Evolutionary conservation across 2,888 invertebrate genomes (phyloP).

Genomic region (Myopa tessellatipennis): DNA sequence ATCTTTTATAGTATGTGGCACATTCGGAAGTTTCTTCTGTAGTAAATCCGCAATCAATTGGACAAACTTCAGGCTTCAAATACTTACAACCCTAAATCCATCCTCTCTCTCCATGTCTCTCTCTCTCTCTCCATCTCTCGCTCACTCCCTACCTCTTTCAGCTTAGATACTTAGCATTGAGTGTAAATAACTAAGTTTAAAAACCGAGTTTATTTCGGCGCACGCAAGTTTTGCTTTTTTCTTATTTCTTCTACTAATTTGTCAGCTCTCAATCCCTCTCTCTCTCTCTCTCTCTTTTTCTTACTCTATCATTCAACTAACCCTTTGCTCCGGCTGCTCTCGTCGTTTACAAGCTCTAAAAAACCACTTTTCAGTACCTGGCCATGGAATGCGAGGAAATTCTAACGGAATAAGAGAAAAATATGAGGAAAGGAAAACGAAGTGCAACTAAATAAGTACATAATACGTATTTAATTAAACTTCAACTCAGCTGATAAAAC

Average conservation of each 20-base stretch:
- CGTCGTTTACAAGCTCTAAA: no score
- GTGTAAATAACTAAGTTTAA: background rate
- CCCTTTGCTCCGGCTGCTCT: no score
- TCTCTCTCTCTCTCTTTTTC: background rate
- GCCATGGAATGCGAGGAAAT: no score
- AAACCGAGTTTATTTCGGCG: background rate
- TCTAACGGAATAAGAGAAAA: no score
- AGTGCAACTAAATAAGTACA: no score
- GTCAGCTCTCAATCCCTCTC: background rate
- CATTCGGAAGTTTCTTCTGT: constrained; percentile 26
- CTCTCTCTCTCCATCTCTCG: background rate
- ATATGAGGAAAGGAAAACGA: no score
- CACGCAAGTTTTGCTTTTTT: background rate
- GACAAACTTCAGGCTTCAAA: background rate
- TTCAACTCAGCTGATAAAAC: no score
- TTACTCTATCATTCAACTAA: no score
- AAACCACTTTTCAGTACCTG: no score
- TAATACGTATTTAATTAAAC: no score
- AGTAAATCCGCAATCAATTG: constrained; percentile 1
- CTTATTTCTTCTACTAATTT: background rate
- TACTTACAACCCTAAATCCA: background rate
- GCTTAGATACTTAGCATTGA: no score
- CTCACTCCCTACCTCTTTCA: background rate
- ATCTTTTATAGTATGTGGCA: constrained; percentile 7
- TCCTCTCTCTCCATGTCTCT: background rate